Evolutionary conservation across 2,113 vertebrate species (phyloP).

Genomic region (Stictonetta naevosa): DNA sequence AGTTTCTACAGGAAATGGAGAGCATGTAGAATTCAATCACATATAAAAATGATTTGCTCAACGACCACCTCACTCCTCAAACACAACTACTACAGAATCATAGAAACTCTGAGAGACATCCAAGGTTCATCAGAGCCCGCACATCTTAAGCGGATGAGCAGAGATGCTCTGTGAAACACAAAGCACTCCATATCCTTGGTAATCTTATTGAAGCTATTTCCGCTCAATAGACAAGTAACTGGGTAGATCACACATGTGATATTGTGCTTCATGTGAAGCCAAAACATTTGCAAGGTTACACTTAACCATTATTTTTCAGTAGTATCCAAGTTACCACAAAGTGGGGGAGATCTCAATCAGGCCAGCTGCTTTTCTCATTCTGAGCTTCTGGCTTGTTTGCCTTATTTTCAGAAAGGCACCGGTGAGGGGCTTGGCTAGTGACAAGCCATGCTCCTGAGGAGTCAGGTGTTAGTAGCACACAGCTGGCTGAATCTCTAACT

Average conservation of each 20-base stretch:
- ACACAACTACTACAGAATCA: neutral
- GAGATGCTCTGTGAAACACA: neutral
- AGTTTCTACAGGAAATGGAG: neutral
- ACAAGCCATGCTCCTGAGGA: neutral
- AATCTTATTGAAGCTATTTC: no score
- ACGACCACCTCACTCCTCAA: neutral
- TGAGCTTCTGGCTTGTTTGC: neutral
- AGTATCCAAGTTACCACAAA: neutral
- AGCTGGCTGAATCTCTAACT: neutral
- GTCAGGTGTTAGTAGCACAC: neutral
- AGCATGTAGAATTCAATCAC: neutral
- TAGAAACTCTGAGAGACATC: neutral
- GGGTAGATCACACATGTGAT: no score
- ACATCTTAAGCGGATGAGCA: neutral
- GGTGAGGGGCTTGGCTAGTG: neutral
- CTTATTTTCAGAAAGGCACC: neutral
- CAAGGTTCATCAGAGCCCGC: neutral
- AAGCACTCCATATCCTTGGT: neutral
- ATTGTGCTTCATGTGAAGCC: no score
- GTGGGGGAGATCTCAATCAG: neutral
- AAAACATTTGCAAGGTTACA: no score
- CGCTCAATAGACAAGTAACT: no score
- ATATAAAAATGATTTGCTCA: neutral
- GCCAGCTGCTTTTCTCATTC: neutral
- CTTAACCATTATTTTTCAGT: no score